A percentile compares a stretch with the other conserved stretches of the same genome.
phyloP scores from a whole-genome alignment of 2,797 vertebrate genomes.

The Dromococcyx pavoninus region DNA sequence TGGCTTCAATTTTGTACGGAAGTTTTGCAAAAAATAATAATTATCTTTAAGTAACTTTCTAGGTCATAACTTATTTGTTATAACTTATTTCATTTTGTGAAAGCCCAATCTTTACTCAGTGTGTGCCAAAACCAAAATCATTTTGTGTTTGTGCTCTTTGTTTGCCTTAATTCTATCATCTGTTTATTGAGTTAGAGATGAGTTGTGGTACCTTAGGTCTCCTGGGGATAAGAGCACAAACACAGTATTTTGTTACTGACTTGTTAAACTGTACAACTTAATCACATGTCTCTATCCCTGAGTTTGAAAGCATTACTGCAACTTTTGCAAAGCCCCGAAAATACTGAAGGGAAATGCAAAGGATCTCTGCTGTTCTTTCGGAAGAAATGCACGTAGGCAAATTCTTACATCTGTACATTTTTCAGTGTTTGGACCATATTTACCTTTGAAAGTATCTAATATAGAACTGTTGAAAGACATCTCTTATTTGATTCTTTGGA shows the following conservation, averaged over 20 bases:
- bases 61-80: too few species aligned
- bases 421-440: background rate
- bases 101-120: background rate
- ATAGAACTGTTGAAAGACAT: background rate
- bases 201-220: background rate
- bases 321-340: background rate
- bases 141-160: background rate
- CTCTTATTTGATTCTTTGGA: background rate
- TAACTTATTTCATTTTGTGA: too few species aligned
- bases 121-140: background rate
- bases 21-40: background rate
- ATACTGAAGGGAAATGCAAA: background rate
- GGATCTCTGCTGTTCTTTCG: background rate
- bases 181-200: background rate
- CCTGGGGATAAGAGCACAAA: background rate
- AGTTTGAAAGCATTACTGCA: background rate
- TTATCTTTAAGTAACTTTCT: background rate
- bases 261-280: background rate
- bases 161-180: background rate
- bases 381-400: background rate
- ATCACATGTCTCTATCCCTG: background rate
- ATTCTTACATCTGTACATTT: background rate
- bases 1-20: background rate
- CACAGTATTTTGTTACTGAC: background rate
- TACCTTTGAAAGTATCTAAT: background rate